Percentiles rank a stretch among this genome's conserved stretches.
phyloP scores from a whole-genome alignment of 2,797 vertebrate species.

The Falco concolor region DNA sequence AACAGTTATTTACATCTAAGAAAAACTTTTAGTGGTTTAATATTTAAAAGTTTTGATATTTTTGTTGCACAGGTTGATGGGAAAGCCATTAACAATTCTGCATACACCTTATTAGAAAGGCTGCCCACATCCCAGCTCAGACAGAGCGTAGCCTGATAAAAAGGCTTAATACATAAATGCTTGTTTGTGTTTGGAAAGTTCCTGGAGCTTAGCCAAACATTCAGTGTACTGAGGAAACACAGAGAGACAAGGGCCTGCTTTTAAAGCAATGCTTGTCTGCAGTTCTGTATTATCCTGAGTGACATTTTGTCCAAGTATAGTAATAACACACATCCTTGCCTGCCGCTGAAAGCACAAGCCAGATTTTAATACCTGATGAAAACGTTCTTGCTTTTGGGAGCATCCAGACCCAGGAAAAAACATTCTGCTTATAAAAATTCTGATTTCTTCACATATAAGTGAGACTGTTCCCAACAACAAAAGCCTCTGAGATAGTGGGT shows the following conservation, averaged over 20 bases:
- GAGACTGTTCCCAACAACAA: background rate
- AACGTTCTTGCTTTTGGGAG: background rate
- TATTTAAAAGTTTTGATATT: background rate
- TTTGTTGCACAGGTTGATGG: background rate
- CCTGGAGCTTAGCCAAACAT: conserved; percentile 57
- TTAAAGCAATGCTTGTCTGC: conserved; percentile 42
- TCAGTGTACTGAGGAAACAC: conserved; percentile 48
- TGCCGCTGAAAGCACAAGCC: conserved; percentile 18
- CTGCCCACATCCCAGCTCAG: conserved; percentile 52
- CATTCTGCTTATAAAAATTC: background rate
- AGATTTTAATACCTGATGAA: conserved; percentile 12
- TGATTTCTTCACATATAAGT: background rate
- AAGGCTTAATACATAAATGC: conserved; percentile 57
- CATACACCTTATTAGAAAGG: conserved; percentile 41
- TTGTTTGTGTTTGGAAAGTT: conserved; percentile 65
- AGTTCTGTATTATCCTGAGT: conserved; percentile 58
- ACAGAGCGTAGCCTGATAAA: conserved; percentile 54
- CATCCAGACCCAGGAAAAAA: background rate
- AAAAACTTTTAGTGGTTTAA: background rate
- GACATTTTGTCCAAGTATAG: conserved; percentile 48
- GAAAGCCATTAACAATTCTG: conserved; percentile 29
- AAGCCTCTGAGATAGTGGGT: background rate
- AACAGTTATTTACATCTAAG: background rate
- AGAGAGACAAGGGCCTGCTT: conserved; percentile 62
- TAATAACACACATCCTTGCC: conserved; percentile 31